A percentile compares a stretch with the other conserved stretches of the same genome.
Conservation (phyloP, 2,797 vertebrate species). For the Distichodus sexfasciatus region DNA sequence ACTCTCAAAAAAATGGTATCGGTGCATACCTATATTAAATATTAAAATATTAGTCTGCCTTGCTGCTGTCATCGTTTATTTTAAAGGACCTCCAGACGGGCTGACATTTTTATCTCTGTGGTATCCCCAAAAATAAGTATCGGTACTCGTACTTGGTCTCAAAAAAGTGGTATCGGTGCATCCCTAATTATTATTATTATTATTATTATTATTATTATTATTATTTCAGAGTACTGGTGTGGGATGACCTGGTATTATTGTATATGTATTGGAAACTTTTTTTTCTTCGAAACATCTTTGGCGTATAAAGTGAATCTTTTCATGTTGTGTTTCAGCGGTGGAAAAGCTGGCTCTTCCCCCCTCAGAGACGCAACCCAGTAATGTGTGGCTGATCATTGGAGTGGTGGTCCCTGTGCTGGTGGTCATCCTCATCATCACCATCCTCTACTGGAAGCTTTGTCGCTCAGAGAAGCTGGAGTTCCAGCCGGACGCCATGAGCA, state of each 20-base stretch:
- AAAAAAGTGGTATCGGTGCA: too few species aligned
- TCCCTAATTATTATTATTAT: too few species aligned
- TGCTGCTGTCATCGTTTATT: too few species aligned
- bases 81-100: too few species aligned
- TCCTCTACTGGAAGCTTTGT: constrained; percentile 98
- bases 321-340: constrained; percentile 73
- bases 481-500: constrained; percentile 92
- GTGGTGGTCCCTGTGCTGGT: constrained; percentile 90
- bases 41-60: too few species aligned
- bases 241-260: not conserved
- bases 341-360: constrained; percentile 79
- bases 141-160: too few species aligned
- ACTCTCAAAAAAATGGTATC: too few species aligned
- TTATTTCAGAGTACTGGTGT: not conserved
- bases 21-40: too few species aligned
- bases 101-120: too few species aligned
- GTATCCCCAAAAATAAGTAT: too few species aligned
- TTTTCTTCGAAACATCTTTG: not conserved
- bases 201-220: too few species aligned
- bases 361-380: constrained; percentile 85
- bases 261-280: not conserved
- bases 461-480: constrained; percentile 96
- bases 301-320: not conserved
- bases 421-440: constrained; percentile 87
- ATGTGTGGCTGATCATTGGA: constrained; percentile 91